Evolutionary conservation across 2,113 vertebrate genomes (phyloP), one percentile per base, ranked within the genome.

Genomic region (Ellobius talpinus): DNA sequence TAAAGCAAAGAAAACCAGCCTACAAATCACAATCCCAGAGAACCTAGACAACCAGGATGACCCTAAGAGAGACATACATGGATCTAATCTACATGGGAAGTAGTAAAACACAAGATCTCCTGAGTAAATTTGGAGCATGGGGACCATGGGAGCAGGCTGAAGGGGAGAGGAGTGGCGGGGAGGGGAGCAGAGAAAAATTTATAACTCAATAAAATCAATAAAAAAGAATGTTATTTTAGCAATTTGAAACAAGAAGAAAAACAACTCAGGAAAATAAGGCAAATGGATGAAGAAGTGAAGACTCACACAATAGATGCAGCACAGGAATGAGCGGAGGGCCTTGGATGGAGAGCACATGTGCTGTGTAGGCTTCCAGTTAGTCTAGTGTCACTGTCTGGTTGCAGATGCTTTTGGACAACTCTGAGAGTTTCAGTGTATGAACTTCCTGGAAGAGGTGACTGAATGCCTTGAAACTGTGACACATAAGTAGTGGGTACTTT

Each of bases 311-410:
- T 14, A 12, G 6, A 55, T 16, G 55, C 12, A 26, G 2, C 52
- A 9, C 5, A 17, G 0, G 26, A 42, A 29, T 31, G 39, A 65
- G 0, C 24, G 14, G 3, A 0, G 1, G 6, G 55, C 19, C 55
- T 42, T 45, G 39, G 39, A 16, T 19, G 9, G 16, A 65, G 82
- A 42, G 8, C 61, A 21, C 14, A 1, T 3, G 4, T 29, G 33
- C 26, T 17, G 24, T 31, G n/a, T 7, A 0, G 36, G 52, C 23
- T 26, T 61, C 79, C 1, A 1, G 5, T 81, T 29, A 42, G n/a
- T 29, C n/a, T 84, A 33, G 10, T 21, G 61, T 45, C 82, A 65
- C 61, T 33, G 45, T 45, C 82, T 45, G 39, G 8, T 63, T 65
- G 39, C 45, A 19, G 4, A 26, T 85, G 61, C n/a, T 45, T 85